Base-by-base conservation (phyloP, 2,113 vertebrate species). In the Onychostoma macrolepis region DNA sequence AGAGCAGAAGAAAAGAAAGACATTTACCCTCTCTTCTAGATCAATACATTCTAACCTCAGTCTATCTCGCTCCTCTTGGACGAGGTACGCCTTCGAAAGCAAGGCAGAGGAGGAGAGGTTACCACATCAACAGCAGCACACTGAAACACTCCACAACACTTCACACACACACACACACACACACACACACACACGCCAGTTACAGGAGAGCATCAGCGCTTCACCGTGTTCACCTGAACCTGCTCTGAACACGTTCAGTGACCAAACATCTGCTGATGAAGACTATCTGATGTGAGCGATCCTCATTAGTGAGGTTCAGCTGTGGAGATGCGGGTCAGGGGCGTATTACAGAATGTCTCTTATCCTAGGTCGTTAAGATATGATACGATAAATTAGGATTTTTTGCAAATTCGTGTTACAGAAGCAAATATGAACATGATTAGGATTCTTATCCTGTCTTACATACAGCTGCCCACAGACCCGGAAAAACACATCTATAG, bases 1-100 rank as follows among this genome's bases (percentile, higher is more conserved):
- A 81, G 80, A 86, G 87, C 69, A 33, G 36, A 89, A 86, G 87
- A 77, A 90, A 88, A 90, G 90, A 90, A 91, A 90, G 92, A 92
- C 87, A 96, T 94, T 96, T 96, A 96, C 96, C 96, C 96, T 96
- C 94, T 96, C 96, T 90, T 96, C 96, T 95, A 96, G 95, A 93
- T 96, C 96, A 96, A 94, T 93, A 93, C 91, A 96, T 86, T 95
- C 95, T 96, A 96, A 96, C 94, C 94, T 96, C 95, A 96, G 96
- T 92, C 96, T 96, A 96, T 95, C 94, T 90, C 95, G 94, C 90
- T 96, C 95, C 89, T 96, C 95, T 94, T 95, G 95, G 89, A 94
- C 91, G 93, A 92, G 95, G 92, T 92, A 93, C 88, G 94, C 95
- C 96, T 96, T 96, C 88, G 93, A 26, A 95, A 94, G 92, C 90